Percentiles rank a stretch among this genome's conserved stretches.
Evolutionary conservation across 2,797 vertebrate species (phyloP).

Genomic region (Australoheros facetus): DNA sequence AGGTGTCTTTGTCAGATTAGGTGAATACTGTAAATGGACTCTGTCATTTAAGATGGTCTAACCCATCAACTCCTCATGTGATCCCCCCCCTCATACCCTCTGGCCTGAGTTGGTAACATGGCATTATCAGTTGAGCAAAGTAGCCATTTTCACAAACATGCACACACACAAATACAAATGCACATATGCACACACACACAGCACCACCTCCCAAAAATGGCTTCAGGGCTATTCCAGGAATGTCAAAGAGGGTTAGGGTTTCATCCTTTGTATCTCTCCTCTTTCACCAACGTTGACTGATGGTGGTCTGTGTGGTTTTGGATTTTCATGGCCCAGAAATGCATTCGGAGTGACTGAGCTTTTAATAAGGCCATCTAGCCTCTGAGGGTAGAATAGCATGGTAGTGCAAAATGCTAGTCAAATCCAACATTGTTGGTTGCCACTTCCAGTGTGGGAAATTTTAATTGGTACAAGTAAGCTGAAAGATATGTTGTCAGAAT

Average conservation of each 20-base stretch:
- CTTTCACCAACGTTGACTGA: constrained; percentile 79
- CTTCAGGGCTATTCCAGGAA: constrained; percentile 87
- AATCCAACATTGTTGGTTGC: constrained; percentile 35
- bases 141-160: constrained; percentile 59
- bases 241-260: constrained; percentile 86
- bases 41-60: constrained; percentile 81
- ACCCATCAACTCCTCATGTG: constrained; percentile 77
- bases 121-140: constrained; percentile 65
- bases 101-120: constrained; percentile 58
- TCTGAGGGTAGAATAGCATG: constrained; percentile 58
- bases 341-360: constrained; percentile 64
- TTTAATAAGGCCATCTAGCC: constrained; percentile 71
- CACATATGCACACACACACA: constrained; percentile 23
- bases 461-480: constrained; percentile 20
- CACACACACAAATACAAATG: constrained; percentile 25
- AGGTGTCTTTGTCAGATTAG: constrained; percentile 34
- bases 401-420: constrained; percentile 40
- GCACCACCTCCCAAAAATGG: constrained; percentile 71
- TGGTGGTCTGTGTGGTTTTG: constrained; percentile 70
- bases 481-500: constrained; percentile 9
- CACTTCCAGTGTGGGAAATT: constrained; percentile 29
- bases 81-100: constrained; percentile 63
- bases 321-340: constrained; percentile 72
- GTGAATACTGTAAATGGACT: constrained; percentile 79
- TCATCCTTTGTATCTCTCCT: constrained; percentile 79